Evolutionary conservation across 2,797 vertebrate genomes (phyloP).

Genomic region (Pantherophis vulpinus): DNA sequence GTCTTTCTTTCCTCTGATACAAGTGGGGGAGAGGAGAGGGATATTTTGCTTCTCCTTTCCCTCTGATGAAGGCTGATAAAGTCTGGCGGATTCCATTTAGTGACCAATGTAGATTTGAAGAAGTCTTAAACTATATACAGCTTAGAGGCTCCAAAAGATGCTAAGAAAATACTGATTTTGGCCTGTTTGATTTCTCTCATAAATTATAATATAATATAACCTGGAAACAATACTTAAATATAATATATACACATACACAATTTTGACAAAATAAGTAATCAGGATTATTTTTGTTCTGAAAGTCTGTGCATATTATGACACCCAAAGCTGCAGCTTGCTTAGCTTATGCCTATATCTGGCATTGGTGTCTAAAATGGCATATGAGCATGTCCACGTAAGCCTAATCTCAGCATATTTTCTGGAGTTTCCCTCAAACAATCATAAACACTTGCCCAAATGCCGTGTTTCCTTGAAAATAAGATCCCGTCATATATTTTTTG

Average conservation of each 20-base stretch:
- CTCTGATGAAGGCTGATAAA: conserved; percentile 7
- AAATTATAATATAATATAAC: not conserved
- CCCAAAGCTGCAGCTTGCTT: not conserved
- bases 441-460: not conserved
- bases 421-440: not conserved
- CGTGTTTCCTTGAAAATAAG: too few relatives aligned
- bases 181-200: not conserved
- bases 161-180: not conserved
- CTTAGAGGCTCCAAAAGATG: not conserved
- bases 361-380: not conserved
- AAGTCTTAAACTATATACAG: not conserved
- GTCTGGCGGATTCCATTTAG: not conserved
- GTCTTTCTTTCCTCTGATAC: conserved; percentile 36
- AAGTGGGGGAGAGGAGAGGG: not conserved
- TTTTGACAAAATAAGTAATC: not conserved
- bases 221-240: not conserved
- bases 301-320: not conserved
- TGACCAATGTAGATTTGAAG: not conserved
- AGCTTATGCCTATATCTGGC: not conserved
- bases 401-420: not conserved
- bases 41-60: accelerated
- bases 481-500: too few relatives aligned
- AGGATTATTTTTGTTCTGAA: not conserved
- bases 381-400: not conserved
- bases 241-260: not conserved